Conservation (phyloP, 1,140 invertebrate genomes). For the Papilio aristodemus region DNA sequence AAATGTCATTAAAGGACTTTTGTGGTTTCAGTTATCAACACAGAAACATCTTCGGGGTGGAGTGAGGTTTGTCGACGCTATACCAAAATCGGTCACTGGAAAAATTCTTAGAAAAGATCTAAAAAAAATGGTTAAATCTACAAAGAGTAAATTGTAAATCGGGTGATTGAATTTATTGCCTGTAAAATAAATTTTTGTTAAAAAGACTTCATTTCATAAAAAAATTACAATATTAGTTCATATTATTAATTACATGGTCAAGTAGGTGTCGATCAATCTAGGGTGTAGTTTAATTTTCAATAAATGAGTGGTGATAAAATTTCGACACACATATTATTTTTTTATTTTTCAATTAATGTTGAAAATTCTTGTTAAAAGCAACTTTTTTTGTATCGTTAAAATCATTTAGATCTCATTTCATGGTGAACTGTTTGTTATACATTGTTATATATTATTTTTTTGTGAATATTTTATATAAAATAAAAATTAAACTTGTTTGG, state of each 20-base stretch:
- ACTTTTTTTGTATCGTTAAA: too few species aligned
- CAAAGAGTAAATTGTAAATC: slow-evolving; percentile 42
- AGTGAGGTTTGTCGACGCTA: slow-evolving; percentile 83
- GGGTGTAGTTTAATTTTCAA: too few species aligned
- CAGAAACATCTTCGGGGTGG: slow-evolving; percentile 83
- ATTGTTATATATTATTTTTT: not conserved
- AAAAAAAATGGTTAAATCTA: slow-evolving; percentile 59
- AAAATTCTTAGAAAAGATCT: slow-evolving; percentile 83
- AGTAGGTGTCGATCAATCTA: not conserved
- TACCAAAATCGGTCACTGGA: slow-evolving; percentile 85
- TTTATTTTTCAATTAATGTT: not conserved
- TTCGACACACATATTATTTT: too few species aligned
- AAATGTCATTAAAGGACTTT: too few species aligned
- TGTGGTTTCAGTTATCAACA: slow-evolving; percentile 59
- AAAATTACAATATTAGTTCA: too few species aligned
- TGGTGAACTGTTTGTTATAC: not conserved
- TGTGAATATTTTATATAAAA: not conserved
- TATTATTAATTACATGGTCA: too few species aligned
- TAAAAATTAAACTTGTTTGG: not conserved
- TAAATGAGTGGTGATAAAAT: too few species aligned
- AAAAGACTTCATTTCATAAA: not conserved
- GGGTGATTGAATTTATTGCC: not conserved
- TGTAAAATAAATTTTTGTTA: not conserved
- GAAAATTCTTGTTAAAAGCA: too few species aligned
- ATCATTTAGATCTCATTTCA: not conserved